A percentile compares a stretch with the other conserved stretches of the same genome.
Evolutionary conservation across 2,888 invertebrate genomes (phyloP).

Genomic region (Caprella mutica): DNA sequence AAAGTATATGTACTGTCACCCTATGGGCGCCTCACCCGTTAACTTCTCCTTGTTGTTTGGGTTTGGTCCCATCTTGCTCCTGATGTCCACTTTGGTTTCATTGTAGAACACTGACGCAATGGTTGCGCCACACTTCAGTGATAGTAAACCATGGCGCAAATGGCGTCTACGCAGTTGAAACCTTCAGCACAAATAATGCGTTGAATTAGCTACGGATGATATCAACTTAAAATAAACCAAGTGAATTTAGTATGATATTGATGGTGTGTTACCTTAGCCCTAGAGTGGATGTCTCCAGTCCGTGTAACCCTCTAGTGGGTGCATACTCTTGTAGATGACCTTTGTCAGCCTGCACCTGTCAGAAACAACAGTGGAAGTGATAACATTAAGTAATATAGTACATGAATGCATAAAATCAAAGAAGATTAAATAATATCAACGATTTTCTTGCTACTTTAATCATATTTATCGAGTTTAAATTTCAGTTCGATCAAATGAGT

Average conservation of each 20-base stretch:
- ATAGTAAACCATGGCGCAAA: constrained; percentile 18
- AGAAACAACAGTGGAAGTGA: neutral
- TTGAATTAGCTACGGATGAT: too few species aligned
- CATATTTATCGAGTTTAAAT: too few species aligned
- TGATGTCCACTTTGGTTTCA: constrained; percentile 14
- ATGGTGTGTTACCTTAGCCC: constrained; percentile 22
- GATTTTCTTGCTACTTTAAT: too few species aligned
- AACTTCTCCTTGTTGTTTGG: constrained; percentile 6
- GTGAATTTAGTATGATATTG: too few species aligned
- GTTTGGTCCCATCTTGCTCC: constrained; percentile 10
- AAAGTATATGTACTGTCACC: too few species aligned
- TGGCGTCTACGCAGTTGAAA: constrained; percentile 17
- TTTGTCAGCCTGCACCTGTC: constrained; percentile 20
- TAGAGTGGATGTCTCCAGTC: constrained; percentile 29
- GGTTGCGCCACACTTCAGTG: constrained; percentile 25
- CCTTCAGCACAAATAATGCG: too few species aligned
- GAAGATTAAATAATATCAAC: too few species aligned
- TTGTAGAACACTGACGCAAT: constrained; percentile 29
- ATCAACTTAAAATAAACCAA: too few species aligned
- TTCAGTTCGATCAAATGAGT: too few species aligned
- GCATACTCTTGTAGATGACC: constrained; percentile 24
- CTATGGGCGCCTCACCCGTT: constrained; percentile 6
- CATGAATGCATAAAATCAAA: too few species aligned
- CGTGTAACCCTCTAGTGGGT: constrained; percentile 16
- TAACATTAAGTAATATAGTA: too few species aligned